Evolutionary conservation across 1,140 invertebrate genomes (phyloP).

Genomic region (Carposina sasakii): DNA sequence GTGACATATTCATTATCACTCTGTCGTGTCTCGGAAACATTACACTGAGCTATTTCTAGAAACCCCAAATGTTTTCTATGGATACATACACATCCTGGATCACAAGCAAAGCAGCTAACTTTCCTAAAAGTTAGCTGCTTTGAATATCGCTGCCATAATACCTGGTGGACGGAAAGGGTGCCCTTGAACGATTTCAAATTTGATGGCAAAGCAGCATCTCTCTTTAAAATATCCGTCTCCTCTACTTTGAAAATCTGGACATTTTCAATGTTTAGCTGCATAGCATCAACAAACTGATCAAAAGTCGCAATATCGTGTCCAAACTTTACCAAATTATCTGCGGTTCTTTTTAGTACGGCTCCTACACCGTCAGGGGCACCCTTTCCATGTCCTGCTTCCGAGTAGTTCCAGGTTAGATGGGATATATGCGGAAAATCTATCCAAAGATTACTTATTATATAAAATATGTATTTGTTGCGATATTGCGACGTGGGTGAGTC

Average conservation of each 20-base stretch:
- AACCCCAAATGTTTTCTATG: slow-evolving; percentile 4
- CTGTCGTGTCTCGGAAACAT: too few relatives aligned
- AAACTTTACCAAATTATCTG: too few relatives aligned
- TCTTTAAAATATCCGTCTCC: slow-evolving; percentile 11
- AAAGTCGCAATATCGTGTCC: slow-evolving; percentile 12
- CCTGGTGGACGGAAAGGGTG: slow-evolving; percentile 13
- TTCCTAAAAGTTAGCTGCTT: slow-evolving; percentile 6
- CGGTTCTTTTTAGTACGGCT: too few relatives aligned
- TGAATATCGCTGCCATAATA: slow-evolving; percentile 8
- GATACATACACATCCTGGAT: background rate
- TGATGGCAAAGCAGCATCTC: too few relatives aligned
- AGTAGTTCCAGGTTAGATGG: slow-evolving; percentile 19
- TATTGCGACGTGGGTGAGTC: slow-evolving; percentile 20
- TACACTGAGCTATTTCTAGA: too few relatives aligned
- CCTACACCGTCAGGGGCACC: slow-evolving; percentile 24
- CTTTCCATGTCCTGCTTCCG: slow-evolving; percentile 21
- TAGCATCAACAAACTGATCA: slow-evolving; percentile 8
- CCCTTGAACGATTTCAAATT: slow-evolving; percentile 7
- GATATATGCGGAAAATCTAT: slow-evolving; percentile 10
- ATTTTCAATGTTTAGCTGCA: slow-evolving; percentile 3
- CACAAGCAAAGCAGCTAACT: slow-evolving; percentile 4
- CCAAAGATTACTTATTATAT: slow-evolving; percentile 13
- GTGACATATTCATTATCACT: too few relatives aligned
- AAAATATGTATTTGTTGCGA: slow-evolving; percentile 23
- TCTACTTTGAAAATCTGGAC: background rate